Conservation (phyloP, 2,113 vertebrate genomes). For the Reinhardtius hippoglossoides region DNA sequence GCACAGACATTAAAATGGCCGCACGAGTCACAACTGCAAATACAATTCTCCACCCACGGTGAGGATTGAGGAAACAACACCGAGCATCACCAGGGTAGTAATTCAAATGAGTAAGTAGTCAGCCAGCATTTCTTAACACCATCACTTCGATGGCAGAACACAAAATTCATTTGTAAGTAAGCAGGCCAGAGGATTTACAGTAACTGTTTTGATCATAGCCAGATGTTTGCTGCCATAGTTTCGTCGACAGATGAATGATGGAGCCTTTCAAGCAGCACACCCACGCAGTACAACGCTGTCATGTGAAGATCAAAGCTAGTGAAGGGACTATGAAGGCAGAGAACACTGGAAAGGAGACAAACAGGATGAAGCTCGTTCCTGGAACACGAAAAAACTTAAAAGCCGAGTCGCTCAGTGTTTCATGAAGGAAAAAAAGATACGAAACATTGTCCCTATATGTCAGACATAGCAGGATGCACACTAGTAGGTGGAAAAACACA, state of each 20-base stretch:
- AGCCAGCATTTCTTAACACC: constrained; percentile 3
- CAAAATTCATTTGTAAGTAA: constrained; percentile 32
- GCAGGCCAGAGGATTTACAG: not conserved
- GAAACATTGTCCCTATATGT: constrained; percentile 47
- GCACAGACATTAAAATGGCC: too few species aligned
- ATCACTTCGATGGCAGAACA: constrained; percentile 6
- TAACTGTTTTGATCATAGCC: constrained; percentile 40
- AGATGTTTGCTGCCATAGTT: constrained; percentile 14
- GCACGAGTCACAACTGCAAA: not conserved
- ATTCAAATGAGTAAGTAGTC: constrained; percentile 4
- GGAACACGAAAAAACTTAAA: constrained; percentile 60
- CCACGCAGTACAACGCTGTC: constrained; percentile 23
- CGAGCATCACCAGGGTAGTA: not conserved
- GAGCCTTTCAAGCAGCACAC: constrained; percentile 47
- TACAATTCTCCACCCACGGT: not conserved
- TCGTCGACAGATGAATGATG: constrained; percentile 55
- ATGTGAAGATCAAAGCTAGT: constrained; percentile 60
- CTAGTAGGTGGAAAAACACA: constrained; percentile 23
- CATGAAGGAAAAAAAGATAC: constrained; percentile 40
- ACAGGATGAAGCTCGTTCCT: constrained; percentile 50
- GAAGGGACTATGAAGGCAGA: constrained; percentile 47
- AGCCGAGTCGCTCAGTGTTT: constrained; percentile 54
- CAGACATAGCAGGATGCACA: constrained; percentile 58
- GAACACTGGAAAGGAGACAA: constrained; percentile 57
- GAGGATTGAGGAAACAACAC: not conserved